Conservation (phyloP, 2,888 invertebrate genomes). For the Netelia inedita region DNA sequence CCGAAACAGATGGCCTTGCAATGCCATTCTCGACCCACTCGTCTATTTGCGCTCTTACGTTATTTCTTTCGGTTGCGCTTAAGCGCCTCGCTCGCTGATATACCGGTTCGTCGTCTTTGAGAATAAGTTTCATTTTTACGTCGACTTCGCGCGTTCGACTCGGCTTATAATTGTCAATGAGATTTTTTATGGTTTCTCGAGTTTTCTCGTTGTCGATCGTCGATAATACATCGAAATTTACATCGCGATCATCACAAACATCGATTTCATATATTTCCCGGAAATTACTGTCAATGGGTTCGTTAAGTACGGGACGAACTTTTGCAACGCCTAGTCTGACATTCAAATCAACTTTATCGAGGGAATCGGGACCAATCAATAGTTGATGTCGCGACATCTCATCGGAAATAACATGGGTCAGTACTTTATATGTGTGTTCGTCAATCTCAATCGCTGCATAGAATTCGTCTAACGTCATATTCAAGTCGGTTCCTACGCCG, state of each 20-base stretch:
- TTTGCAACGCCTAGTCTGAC: slow-evolving; percentile 10
- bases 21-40: slow-evolving; percentile 69
- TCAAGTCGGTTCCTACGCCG: slow-evolving; percentile 30
- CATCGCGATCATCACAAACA: too few species aligned
- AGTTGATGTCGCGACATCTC: slow-evolving; percentile 14
- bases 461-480: slow-evolving; percentile 44
- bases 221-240: too few species aligned
- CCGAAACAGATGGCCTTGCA: slow-evolving; percentile 70
- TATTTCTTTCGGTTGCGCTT: slow-evolving; percentile 51
- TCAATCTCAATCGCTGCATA: slow-evolving; percentile 3
- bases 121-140: slow-evolving; percentile 52
- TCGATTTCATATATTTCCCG: too few species aligned
- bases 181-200: too few species aligned
- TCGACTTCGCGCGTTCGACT: slow-evolving; percentile 29
- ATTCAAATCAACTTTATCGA: slow-evolving; percentile 3
- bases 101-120: slow-evolving; percentile 66
- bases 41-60: slow-evolving; percentile 62
- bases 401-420: slow-evolving; percentile 8
- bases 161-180: too few species aligned
- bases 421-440: slow-evolving; percentile 5
- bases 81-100: slow-evolving; percentile 64
- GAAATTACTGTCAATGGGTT: not conserved
- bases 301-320: not conserved
- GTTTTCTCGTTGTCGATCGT: too few species aligned
- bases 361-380: slow-evolving; percentile 11